Evolutionary conservation across 2,888 invertebrate genomes (phyloP).

Genomic region (Eulithis testata): DNA sequence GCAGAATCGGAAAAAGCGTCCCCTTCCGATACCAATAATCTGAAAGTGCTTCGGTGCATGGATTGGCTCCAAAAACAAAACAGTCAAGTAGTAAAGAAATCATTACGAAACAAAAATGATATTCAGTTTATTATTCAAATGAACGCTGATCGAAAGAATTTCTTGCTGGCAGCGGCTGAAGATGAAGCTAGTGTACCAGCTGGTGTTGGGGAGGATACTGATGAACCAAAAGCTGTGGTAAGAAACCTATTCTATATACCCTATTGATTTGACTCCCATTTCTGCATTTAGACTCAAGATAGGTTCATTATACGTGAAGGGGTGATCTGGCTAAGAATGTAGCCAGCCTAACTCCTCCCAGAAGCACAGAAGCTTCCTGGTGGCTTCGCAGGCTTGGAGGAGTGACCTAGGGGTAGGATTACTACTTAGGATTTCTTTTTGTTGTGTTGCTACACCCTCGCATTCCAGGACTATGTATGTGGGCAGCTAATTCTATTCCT

Average conservation of each 20-base stretch:
- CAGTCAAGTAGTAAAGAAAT: conserved; percentile 61
- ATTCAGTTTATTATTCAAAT: conserved; percentile 74
- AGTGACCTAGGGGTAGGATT: too few relatives aligned
- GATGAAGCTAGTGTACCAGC: conserved; percentile 70
- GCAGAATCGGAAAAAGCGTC: conserved; percentile 19
- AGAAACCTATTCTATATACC: conserved; percentile 19
- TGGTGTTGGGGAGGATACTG: conserved; percentile 61
- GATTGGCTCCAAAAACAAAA: conserved; percentile 77
- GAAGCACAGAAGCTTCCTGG: too few relatives aligned
- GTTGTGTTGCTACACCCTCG: too few relatives aligned
- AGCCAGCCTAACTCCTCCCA: too few relatives aligned
- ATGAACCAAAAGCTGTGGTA: conserved; percentile 68
- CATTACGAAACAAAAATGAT: conserved; percentile 71
- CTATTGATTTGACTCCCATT: too few relatives aligned
- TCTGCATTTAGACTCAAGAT: too few relatives aligned
- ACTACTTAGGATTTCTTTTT: too few relatives aligned
- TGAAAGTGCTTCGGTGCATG: conserved; percentile 61
- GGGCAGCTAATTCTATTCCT: too few relatives aligned
- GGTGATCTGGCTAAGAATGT: too few relatives aligned
- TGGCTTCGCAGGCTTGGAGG: too few relatives aligned
- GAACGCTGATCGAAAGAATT: conserved; percentile 70
- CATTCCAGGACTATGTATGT: too few relatives aligned
- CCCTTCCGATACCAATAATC: conserved; percentile 38
- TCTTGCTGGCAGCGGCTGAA: conserved; percentile 66
- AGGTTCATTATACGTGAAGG: too few relatives aligned